Base-by-base conservation (phyloP, 2,797 vertebrate genomes). In the Gila robusta region DNA sequence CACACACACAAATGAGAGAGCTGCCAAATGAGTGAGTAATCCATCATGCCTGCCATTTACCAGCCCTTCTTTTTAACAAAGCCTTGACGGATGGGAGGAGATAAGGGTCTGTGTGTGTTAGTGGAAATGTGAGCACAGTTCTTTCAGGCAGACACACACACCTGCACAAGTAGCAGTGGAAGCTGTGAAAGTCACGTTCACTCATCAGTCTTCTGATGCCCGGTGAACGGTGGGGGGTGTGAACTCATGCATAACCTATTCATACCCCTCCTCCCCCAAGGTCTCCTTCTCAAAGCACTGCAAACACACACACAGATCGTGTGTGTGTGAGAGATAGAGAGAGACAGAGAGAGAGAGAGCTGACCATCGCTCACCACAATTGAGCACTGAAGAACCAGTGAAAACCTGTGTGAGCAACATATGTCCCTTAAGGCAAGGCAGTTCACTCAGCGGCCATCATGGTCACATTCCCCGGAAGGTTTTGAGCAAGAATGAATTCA, bases 41-140 rank as follows among this genome's bases (percentile, higher is more conserved):
- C 95, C 93, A 96, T 96, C 95, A 96, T 92, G 91, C 37, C 84
- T 93, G 94, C 92, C 93, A 93, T 95, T 94, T 91, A 90, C 91
- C 89, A 88, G 94, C 91, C 90, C 80, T 88, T 90, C 92, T 94
- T 91, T 89, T 92, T 81, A 94, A 94, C 94, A 93, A 93, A 92
- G 91, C 86, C 82, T 88, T 93, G 93, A 95, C 88, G 94, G 93
- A 94, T 93, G 89, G 89, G 83, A 78, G 90, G 91, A 92, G 93
- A 95, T 94, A 95, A 94, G 93, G 90, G 88, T 90, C 90, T 91
- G 91, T 94, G 92, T 93, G 85, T 93, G 94, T 92, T 92, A 89
- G 89, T 92, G 92, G 90, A 73, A 90, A 77, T 89, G 88, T 91
- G 90, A 86, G 85, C 89, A 91, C 85, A 82, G 86, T 69, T 73